Percentiles rank a stretch among this genome's conserved stretches.
Evolutionary conservation across 2,113 vertebrate genomes (phyloP).

Genomic region (Fregetta grallaria): DNA sequence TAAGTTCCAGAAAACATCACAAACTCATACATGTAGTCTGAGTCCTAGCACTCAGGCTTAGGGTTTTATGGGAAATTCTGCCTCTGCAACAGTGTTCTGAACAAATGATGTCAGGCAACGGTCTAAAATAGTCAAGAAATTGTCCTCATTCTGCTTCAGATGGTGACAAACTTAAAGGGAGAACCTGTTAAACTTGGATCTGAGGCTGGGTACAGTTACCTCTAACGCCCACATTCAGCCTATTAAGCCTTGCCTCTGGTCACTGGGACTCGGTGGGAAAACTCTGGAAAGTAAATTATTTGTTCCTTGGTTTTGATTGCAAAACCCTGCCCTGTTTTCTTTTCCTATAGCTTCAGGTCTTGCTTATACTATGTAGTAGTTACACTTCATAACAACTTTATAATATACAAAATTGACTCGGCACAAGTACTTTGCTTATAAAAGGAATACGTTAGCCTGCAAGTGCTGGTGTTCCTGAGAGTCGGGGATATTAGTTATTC

Average conservation of each 20-base stretch:
- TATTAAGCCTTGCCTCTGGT: not conserved
- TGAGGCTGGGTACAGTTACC: not conserved
- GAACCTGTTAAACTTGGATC: not conserved
- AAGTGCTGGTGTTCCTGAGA: not conserved
- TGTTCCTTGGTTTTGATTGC: not conserved
- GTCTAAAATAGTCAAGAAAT: not conserved
- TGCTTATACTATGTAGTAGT: not conserved
- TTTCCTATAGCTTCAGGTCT: not conserved
- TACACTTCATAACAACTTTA: not conserved
- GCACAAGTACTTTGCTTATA: not conserved
- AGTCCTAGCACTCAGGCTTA: not conserved
- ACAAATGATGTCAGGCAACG: not conserved
- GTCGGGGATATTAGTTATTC: not conserved
- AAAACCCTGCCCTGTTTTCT: not conserved
- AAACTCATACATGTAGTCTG: not conserved
- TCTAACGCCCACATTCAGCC: not conserved
- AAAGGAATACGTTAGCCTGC: not conserved
- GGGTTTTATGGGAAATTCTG: not conserved
- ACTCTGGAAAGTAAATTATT: not conserved
- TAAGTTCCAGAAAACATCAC: not conserved
- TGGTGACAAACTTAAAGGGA: not conserved
- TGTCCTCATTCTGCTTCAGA: not conserved
- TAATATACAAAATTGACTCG: not conserved
- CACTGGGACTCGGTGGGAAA: not conserved
- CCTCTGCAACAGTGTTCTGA: not conserved